Evolutionary conservation across 2,888 invertebrate genomes (phyloP), one percentile per base, ranked within the genome.

Genomic region (Nomada ruficornis): DNA sequence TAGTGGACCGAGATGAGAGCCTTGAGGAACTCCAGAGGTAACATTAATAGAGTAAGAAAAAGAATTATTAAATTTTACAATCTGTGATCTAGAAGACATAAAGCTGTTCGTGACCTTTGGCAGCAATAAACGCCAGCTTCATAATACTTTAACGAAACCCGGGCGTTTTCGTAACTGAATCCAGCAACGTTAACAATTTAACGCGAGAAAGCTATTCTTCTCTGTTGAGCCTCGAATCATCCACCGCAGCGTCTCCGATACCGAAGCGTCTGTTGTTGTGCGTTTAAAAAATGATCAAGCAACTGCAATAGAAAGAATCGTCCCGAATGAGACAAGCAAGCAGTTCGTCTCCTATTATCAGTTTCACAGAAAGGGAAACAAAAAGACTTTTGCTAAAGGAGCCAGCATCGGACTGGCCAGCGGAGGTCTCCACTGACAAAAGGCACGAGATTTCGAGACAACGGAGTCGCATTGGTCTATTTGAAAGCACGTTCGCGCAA

Each of bases 401-500:
- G 9, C 7, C 29, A n/a, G 29, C 7, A 20, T n/a, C 60, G 26
- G 29, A 18, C 36, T 55, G 42, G n/a, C 20, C 23, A 57, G n/a
- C 36, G 20, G 36, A 13, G 59, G n/a, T 23, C 44, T 13, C 26
- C n/a, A 55, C 50, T 55, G 71, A 68, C 65, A 55, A 55, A 78
- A 64, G 52, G 29, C 60, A 54, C 50, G 67, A 29, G 55, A 42
- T 63, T 70, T 47, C 15, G 62, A 80, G 67, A 80, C 71, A 80
- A 80, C 64, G 20, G 80, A 57, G 42, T 68, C 60, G 29, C 54
- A 54, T 73, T 71, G 77, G 83, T 77, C 77, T 87, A 82, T 85
- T 83, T 85, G 80, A 87, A 83, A 72, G 80, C 70, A 74, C 80
- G 73, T 74, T 82, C 77, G 67, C 78, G 87, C 77, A 74, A 77